Conservation (phyloP, 2,113 vertebrate genomes). For the Hydropotes inermis region DNA sequence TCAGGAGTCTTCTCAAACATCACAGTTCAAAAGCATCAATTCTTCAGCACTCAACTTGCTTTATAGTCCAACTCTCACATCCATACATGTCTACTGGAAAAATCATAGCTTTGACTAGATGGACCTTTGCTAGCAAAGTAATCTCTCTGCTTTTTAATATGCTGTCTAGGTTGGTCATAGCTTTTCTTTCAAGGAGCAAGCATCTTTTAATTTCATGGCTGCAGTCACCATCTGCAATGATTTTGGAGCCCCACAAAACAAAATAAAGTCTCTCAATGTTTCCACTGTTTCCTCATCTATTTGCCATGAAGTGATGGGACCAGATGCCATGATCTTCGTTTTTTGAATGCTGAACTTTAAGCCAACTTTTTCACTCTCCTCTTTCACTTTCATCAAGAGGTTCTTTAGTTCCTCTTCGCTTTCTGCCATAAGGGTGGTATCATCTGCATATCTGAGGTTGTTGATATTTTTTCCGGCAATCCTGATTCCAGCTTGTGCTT, state of each 20-base stretch:
- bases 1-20: not conserved
- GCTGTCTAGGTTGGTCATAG: not conserved
- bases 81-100: not conserved
- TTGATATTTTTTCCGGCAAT: not conserved
- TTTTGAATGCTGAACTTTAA: not conserved
- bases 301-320: not conserved
- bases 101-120: not conserved
- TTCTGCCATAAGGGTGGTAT: not conserved
- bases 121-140: not conserved
- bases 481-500: not conserved
- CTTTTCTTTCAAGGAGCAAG: not conserved
- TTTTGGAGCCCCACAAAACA: not conserved
- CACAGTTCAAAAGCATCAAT: not conserved
- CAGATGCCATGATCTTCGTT: not conserved
- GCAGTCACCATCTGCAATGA: not conserved
- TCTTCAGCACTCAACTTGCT: not conserved
- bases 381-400: not conserved
- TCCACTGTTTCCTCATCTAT: not conserved
- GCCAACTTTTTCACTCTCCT: not conserved
- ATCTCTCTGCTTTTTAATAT: not conserved
- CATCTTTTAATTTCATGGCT: not conserved
- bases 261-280: not conserved
- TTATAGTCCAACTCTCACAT: not conserved
- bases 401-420: not conserved
- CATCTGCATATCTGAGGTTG: not conserved